These are phyloP conservation scores for Sinopyrophorus schimmeli DNA, from an alignment of 2,888 invertebrate genomes.

Conservation along the genomic window DNA sequence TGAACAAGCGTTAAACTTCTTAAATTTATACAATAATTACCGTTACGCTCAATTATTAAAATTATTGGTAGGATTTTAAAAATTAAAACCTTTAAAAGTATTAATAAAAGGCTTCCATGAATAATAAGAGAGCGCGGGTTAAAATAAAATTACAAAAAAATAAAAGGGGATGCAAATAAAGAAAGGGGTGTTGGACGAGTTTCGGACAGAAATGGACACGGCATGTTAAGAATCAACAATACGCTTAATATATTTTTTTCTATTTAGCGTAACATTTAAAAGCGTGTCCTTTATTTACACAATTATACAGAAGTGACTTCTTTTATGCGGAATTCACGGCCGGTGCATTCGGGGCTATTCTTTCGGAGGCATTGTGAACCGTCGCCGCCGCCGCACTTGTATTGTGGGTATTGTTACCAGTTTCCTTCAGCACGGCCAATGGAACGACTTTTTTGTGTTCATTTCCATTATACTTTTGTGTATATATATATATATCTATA, in stretches of 20 bases:
- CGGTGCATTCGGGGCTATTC: conserved; percentile 51
- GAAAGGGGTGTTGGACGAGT: too few species aligned
- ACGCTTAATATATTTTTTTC: conserved; percentile 39
- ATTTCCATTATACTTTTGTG: conserved; percentile 47
- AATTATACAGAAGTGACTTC: conserved; percentile 53
- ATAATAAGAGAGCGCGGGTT: too few species aligned
- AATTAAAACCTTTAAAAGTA: too few species aligned
- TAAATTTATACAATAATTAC: too few species aligned
- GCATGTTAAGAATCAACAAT: conserved; percentile 38
- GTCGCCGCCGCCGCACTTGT: conserved; percentile 45
- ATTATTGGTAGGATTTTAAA: too few species aligned
- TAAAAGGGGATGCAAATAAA: too few species aligned
- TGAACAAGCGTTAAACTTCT: too few species aligned
- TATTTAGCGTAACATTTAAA: conserved; percentile 44
- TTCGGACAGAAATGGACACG: conserved; percentile 39
- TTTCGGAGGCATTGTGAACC: conserved; percentile 48
- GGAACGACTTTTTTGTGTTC: conserved; percentile 47
- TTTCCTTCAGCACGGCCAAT: conserved; percentile 43
- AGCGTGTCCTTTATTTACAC: conserved; percentile 52
- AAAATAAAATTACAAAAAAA: too few species aligned
- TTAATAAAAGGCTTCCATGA: too few species aligned
- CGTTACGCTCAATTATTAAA: too few species aligned
- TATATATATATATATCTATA: conserved; percentile 48
- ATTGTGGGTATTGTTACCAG: conserved; percentile 48
- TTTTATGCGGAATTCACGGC: conserved; percentile 51